These are phyloP conservation scores for Capromys pilorides DNA, from an alignment of 2,797 vertebrate species.

Conservation along the genomic window DNA sequence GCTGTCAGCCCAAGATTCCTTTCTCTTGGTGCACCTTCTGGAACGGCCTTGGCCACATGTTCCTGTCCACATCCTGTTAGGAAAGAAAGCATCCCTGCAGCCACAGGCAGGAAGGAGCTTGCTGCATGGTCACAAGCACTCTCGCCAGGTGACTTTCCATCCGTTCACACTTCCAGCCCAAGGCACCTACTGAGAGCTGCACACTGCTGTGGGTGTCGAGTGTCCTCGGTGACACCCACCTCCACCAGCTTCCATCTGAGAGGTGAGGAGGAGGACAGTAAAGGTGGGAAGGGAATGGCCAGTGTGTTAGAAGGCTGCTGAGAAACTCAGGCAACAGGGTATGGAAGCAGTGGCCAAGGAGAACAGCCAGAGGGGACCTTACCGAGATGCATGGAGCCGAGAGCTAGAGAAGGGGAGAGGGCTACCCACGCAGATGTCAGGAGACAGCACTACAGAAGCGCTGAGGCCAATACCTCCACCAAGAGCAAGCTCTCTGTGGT, in stretches of 20 bases:
- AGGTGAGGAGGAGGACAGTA: background rate
- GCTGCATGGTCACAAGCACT: background rate
- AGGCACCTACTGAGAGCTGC: background rate
- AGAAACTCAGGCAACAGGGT: background rate
- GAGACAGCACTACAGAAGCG: background rate
- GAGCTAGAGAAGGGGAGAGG: background rate
- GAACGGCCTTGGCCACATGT: background rate
- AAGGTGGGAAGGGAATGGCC: background rate
- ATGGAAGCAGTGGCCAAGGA: background rate
- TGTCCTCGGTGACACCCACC: background rate
- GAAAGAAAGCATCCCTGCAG: background rate
- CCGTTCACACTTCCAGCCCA: background rate
- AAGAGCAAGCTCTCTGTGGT: background rate
- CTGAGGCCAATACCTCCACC: background rate
- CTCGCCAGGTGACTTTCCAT: background rate
- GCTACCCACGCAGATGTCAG: background rate
- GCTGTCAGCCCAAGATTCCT: background rate
- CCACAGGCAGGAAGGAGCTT: background rate
- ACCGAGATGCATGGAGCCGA: background rate
- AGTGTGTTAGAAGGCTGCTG: background rate
- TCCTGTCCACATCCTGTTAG: background rate
- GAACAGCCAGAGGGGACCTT: background rate
- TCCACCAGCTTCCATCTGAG: background rate
- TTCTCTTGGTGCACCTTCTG: background rate
- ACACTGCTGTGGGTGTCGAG: background rate